phyloP scores from a whole-genome alignment of 2,113 vertebrate species.

The Piaya cayana region DNA sequence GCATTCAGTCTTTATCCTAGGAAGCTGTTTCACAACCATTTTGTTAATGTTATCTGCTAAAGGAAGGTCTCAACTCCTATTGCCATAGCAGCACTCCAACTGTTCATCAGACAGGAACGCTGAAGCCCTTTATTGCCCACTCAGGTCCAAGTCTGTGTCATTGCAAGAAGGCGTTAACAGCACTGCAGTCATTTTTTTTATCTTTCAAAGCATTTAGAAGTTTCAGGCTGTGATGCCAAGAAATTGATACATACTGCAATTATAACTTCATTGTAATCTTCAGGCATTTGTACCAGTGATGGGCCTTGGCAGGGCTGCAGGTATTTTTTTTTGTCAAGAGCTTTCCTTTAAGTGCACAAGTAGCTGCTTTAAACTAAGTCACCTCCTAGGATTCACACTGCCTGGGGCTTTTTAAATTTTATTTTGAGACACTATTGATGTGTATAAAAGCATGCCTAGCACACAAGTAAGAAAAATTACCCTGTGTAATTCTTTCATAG shows the following conservation, averaged over 20 bases:
- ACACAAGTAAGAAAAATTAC: neutral
- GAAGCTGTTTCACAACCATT: neutral
- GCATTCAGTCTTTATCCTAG: neutral
- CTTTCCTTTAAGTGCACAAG: neutral
- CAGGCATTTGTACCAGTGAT: neutral
- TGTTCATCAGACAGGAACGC: rapidly evolving
- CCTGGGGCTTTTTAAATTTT: neutral
- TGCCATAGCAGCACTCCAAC: neutral
- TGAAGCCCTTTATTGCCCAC: neutral
- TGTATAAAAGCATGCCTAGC: neutral
- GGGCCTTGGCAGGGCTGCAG: neutral
- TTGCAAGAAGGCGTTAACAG: neutral
- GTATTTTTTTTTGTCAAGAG: neutral
- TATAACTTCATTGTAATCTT: neutral
- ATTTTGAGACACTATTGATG: neutral
- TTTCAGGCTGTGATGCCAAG: neutral
- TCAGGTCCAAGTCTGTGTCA: neutral
- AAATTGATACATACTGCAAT: neutral
- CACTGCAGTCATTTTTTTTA: neutral
- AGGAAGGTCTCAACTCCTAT: neutral
- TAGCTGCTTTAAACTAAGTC: neutral
- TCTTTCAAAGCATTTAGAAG: neutral
- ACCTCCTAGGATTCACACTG: neutral
- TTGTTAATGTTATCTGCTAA: neutral
- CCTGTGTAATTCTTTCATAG: neutral